These are phyloP conservation scores for Alectura lathami DNA, from an alignment of 2,113 vertebrate genomes.

Conservation along the genomic window DNA sequence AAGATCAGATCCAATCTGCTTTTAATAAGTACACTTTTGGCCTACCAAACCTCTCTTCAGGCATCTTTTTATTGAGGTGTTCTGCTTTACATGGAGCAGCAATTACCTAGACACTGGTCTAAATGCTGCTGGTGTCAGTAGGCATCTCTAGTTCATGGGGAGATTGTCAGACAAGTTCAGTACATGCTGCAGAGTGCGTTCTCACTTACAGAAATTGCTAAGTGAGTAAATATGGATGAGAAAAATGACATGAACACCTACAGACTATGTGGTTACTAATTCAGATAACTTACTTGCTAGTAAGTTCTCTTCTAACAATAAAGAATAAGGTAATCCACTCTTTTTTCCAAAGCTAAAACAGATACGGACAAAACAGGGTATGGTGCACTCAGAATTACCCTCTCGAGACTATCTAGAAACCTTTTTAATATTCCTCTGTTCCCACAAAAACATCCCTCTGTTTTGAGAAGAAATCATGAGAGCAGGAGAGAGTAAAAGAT, in stretches of 20 bases:
- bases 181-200: background rate
- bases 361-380: background rate
- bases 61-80: background rate
- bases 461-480: background rate
- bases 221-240: background rate
- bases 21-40: background rate
- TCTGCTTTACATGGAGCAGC: background rate
- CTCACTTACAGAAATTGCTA: background rate
- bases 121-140: background rate
- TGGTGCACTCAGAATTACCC: background rate
- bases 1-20: background rate
- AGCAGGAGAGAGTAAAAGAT: background rate
- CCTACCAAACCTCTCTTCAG: background rate
- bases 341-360: background rate
- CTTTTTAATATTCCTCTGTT: background rate
- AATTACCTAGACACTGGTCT: background rate
- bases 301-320: background rate
- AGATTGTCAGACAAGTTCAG: background rate
- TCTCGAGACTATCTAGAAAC: background rate
- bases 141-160: background rate
- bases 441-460: background rate
- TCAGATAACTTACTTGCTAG: background rate
- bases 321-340: accelerated
- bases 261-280: background rate
- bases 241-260: background rate